A percentile compares a stretch with the other conserved stretches of the same genome.
These are phyloP conservation scores for Gephyroberyx darwinii DNA, from an alignment of 2,797 vertebrate species.

Conservation along the genomic window DNA sequence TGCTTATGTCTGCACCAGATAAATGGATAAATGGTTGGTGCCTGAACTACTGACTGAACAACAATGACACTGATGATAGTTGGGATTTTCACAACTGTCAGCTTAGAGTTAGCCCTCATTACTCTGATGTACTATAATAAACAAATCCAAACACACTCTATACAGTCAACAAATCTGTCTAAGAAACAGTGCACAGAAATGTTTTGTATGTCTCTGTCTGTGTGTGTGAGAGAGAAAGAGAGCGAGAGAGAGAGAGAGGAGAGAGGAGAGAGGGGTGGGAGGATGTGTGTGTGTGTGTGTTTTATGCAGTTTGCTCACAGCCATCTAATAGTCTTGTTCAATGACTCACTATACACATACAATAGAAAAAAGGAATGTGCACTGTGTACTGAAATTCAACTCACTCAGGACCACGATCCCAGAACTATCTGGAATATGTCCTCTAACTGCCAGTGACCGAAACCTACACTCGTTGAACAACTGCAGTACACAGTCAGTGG, in stretches of 20 bases:
- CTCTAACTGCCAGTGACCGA: slow-evolving; percentile 68
- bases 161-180: not conserved
- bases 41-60: slow-evolving; percentile 29
- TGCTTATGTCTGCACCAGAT: slow-evolving; percentile 59
- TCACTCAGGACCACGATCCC: slow-evolving; percentile 60
- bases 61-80: slow-evolving; percentile 25
- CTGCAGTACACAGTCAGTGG: slow-evolving; percentile 75
- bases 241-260: too few relatives aligned
- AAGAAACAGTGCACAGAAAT: not conserved
- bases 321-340: slow-evolving; percentile 24
- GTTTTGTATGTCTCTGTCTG: not conserved
- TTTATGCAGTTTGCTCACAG: slow-evolving; percentile 25
- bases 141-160: not conserved
- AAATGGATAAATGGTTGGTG: slow-evolving; percentile 41
- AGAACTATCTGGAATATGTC: slow-evolving; percentile 71
- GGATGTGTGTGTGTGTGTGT: slow-evolving; percentile 1
- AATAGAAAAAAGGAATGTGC: slow-evolving; percentile 19
- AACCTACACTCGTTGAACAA: slow-evolving; percentile 72
- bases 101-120: slow-evolving; percentile 31
- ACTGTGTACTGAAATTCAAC: slow-evolving; percentile 55
- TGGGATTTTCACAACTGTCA: slow-evolving; percentile 21
- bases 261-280: too few relatives aligned
- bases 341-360: slow-evolving; percentile 43
- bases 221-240: too few relatives aligned
- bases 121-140: slow-evolving; percentile 6